Evolutionary conservation across 1,140 invertebrate species (phyloP).

Genomic region (Musca vetustissima): DNA sequence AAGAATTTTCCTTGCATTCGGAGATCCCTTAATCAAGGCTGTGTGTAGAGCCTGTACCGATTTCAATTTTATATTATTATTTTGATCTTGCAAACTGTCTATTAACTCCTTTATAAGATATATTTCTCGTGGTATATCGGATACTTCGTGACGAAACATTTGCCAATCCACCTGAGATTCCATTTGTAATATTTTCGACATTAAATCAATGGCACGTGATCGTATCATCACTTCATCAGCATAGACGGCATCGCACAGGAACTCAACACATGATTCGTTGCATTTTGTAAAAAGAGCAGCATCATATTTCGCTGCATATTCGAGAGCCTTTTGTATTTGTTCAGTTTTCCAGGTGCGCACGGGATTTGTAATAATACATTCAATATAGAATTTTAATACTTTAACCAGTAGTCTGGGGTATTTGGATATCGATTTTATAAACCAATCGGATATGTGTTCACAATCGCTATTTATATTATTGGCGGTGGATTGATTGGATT

Average conservation of each 20-base stretch:
- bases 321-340: conserved; percentile 45
- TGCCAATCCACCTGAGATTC: conserved; percentile 49
- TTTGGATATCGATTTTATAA: conserved; percentile 42
- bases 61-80: conserved; percentile 46
- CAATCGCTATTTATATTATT: conserved; percentile 27
- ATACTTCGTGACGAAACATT: conserved; percentile 50
- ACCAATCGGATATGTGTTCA: conserved; percentile 53
- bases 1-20: conserved; percentile 43
- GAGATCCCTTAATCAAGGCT: conserved; percentile 42
- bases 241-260: conserved; percentile 36
- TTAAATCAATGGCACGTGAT: conserved; percentile 41
- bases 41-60: conserved; percentile 43
- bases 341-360: conserved; percentile 42
- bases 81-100: conserved; percentile 39
- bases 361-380: conserved; percentile 47
- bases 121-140: conserved; percentile 48
- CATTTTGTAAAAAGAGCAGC: conserved; percentile 48
- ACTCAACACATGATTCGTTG: conserved; percentile 45
- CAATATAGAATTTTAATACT: conserved; percentile 43
- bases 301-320: conserved; percentile 53
- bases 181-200: conserved; percentile 42
- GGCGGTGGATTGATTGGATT: conserved; percentile 14
- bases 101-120: conserved; percentile 40
- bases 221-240: conserved; percentile 48
- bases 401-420: conserved; percentile 39